These are phyloP conservation scores for Drosophila koepferae DNA, from an alignment of 2,888 invertebrate species.

Conservation along the genomic window DNA sequence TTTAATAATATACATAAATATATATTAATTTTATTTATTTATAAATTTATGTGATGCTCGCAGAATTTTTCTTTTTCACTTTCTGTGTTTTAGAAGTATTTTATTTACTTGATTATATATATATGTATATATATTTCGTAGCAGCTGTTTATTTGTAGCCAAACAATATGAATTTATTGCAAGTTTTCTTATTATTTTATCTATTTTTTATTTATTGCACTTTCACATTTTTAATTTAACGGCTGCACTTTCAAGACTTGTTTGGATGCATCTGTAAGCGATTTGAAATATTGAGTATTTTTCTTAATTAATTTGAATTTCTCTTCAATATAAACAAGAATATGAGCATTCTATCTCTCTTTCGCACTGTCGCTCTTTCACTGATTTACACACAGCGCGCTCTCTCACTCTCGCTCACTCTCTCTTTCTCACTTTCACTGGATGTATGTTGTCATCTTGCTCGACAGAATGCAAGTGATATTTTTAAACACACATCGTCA, in stretches of 20 bases:
- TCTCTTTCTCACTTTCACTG: conserved; percentile 8
- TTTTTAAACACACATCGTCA: conserved; percentile 49
- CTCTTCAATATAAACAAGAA: conserved; percentile 33
- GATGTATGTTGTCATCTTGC: conserved; percentile 34
- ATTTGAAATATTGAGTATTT: conserved; percentile 23
- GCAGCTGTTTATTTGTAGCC: conserved; percentile 12
- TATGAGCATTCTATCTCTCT: conserved; percentile 32
- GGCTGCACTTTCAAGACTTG: background rate
- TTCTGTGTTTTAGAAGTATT: conserved; percentile 25
- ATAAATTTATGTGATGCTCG: conserved; percentile 61
- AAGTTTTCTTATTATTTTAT: background rate
- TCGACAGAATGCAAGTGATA: conserved; percentile 45
- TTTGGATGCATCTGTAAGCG: conserved; percentile 29
- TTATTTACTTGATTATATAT: conserved; percentile 19
- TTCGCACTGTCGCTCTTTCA: conserved; percentile 3
- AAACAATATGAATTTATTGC: conserved; percentile 6
- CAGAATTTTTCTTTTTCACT: conserved; percentile 13
- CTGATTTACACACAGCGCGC: conserved; percentile 1
- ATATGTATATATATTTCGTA: conserved; percentile 3
- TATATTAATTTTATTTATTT: conserved; percentile 74
- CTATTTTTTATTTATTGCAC: conserved; percentile 1
- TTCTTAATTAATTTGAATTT: conserved; percentile 10
- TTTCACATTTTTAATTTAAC: conserved; percentile 14
- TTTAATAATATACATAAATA: conserved; percentile 24
- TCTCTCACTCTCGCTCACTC: conserved; percentile 9